Conservation (phyloP, 37 sponge, comb jelly and placozoan species). For the Ianthella basta region DNA sequence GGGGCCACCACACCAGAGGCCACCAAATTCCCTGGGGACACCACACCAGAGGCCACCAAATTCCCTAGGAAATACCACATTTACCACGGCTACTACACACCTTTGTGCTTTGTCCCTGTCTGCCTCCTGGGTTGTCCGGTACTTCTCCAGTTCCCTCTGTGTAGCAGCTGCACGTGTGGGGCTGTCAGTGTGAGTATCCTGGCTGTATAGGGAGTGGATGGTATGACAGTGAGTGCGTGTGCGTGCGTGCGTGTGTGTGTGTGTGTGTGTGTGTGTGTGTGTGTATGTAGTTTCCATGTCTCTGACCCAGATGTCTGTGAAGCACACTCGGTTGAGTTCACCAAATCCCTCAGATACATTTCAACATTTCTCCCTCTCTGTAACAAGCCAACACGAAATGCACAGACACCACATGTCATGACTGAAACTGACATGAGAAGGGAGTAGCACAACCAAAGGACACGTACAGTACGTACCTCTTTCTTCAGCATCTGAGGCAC, state of each 20-base stretch:
- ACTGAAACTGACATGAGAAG: no score
- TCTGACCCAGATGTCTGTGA: constrained; percentile 32
- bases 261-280: no score
- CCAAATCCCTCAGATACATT: constrained; percentile 36
- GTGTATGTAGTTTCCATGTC: no score
- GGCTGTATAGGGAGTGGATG: no score
- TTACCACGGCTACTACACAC: neutral
- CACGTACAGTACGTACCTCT: constrained; percentile 36
- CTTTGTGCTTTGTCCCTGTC: neutral
- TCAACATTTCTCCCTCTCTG: constrained; percentile 40
- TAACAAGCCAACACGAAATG: neutral
- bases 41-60: no score
- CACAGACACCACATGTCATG: no score
- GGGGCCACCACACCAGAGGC: no score
- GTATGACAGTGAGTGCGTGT: no score
- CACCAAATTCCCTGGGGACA: no score
- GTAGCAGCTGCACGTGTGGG: neutral
- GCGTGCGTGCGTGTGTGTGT: no score
- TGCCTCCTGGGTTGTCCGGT: neutral
- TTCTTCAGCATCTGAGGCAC: constrained; percentile 52
- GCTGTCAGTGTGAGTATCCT: neutral
- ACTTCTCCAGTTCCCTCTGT: constrained; percentile 13
- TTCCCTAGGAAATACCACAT: no score
- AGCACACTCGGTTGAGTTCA: neutral
- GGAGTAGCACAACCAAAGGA: no score